These are phyloP conservation scores for Anthoscopus minutus DNA, from an alignment of 2,113 vertebrate genomes.

Conservation along the genomic window DNA sequence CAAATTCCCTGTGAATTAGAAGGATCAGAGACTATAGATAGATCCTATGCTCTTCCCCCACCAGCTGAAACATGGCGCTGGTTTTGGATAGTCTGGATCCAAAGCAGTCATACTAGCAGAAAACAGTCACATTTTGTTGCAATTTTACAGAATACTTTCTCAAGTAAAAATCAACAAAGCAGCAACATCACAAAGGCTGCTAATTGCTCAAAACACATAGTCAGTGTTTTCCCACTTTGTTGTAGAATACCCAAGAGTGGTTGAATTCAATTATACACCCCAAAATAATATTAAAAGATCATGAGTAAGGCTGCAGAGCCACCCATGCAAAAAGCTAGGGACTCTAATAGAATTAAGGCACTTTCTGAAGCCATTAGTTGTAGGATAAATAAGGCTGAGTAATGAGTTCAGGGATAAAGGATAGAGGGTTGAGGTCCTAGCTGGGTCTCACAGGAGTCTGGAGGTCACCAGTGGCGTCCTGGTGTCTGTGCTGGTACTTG, in stretches of 20 bases:
- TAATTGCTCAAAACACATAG: not conserved
- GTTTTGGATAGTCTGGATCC: not conserved
- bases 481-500: not conserved
- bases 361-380: not conserved
- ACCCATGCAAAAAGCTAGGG: not conserved
- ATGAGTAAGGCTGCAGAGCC: not conserved
- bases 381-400: not conserved
- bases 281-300: not conserved
- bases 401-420: not conserved
- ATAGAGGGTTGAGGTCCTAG: not conserved
- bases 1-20: conserved; percentile 19
- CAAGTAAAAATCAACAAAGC: not conserved
- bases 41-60: not conserved
- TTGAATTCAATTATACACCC: not conserved
- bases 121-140: not conserved
- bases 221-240: not conserved
- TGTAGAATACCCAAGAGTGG: not conserved
- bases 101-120: not conserved
- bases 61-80: not conserved
- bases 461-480: not conserved
- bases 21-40: conserved; percentile 4
- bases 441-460: not conserved
- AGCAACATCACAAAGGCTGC: not conserved
- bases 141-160: not conserved
- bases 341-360: not conserved